Base-by-base conservation (phyloP, 2,113 vertebrate genomes). In the Tretioscincus oriximinensis region DNA sequence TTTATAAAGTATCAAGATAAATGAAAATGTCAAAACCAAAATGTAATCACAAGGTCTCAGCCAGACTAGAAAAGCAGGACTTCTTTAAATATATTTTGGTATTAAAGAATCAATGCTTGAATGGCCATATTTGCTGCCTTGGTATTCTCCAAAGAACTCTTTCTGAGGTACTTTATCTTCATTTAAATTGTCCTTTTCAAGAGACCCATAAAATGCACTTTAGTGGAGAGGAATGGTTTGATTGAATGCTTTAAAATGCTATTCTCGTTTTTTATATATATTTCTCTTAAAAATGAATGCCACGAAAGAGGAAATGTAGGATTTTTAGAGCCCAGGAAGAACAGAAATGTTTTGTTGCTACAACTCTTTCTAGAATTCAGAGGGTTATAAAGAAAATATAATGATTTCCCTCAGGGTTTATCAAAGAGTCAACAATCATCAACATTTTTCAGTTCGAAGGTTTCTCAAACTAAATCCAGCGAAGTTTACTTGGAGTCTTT, bases 21-120 rank as follows among this genome's bases (percentile, higher is more conserved):
- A 88, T 87, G 81, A 81, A 77, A 73, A 65, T 83, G 90, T 95
- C 77, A 90, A 90, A 93, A 84, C 24, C 9, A 82, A 86, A 88
- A 71, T 28, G n/a, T 79, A 84, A 86, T 73, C 85, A 78, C 82
- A 84, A 89, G 28, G 21, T 61, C 73, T 81, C 88, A 81, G 69
- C 45, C 67, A 31, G 73, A 81, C 78, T 31, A 79, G 74, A 90
- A 83, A 85, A 35, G 47, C 67, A 78, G 78, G 60, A 79, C 83
- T 86, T 66, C 84, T 82, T 82, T 64, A 92, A 89, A 87, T 73
- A 81, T 69, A 91, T 83, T 83, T 89, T 80, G 89, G 69, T 84
- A 90, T 86, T 83, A 85, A 87, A 88, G 81, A 89, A 64, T 83
- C 80, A 90, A 81, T 0, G 2, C 78, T 84, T 90, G 86, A 58